phyloP scores from a whole-genome alignment of 1,140 invertebrate genomes.

The Charaxes varanes region DNA sequence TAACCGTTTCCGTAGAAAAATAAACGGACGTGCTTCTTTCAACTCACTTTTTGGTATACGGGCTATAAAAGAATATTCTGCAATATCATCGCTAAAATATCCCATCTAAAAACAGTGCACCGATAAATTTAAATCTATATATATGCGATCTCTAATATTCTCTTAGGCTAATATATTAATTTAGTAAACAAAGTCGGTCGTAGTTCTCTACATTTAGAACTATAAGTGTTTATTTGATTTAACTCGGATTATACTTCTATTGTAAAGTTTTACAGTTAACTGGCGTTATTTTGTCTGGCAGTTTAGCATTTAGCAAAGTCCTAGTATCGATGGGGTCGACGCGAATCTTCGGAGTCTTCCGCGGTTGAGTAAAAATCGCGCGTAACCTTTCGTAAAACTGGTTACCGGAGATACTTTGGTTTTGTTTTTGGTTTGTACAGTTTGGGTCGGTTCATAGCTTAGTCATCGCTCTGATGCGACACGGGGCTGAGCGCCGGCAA shows the following conservation, averaged over 20 bases:
- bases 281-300: conserved; percentile 16
- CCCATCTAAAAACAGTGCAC: conserved; percentile 54
- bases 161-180: conserved; percentile 40
- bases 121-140: conserved; percentile 54
- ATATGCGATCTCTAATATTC: conserved; percentile 46
- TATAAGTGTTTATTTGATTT: conserved; percentile 13
- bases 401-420: conserved; percentile 8
- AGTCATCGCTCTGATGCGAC: conserved; percentile 70
- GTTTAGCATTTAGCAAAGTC: no score
- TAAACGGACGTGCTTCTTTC: conserved; percentile 25
- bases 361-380: conserved; percentile 6
- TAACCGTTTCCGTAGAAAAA: conserved; percentile 31
- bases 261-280: conserved; percentile 7
- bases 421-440: conserved; percentile 20
- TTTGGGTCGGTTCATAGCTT: conserved; percentile 33
- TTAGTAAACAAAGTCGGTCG: conserved; percentile 39
- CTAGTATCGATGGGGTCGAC: conserved; percentile 12
- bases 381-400: conserved; percentile 12
- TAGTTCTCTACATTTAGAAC: conserved; percentile 26
- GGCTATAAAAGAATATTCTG: conserved; percentile 29
- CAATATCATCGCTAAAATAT: conserved; percentile 20
- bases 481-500: conserved; percentile 67
- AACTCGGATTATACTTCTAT: conserved; percentile 16
- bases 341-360: conserved; percentile 10
- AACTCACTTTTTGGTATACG: conserved; percentile 28